Evolutionary conservation across 2,113 vertebrate species (phyloP).

Genomic region (Acanthochromis polyacanthus): DNA sequence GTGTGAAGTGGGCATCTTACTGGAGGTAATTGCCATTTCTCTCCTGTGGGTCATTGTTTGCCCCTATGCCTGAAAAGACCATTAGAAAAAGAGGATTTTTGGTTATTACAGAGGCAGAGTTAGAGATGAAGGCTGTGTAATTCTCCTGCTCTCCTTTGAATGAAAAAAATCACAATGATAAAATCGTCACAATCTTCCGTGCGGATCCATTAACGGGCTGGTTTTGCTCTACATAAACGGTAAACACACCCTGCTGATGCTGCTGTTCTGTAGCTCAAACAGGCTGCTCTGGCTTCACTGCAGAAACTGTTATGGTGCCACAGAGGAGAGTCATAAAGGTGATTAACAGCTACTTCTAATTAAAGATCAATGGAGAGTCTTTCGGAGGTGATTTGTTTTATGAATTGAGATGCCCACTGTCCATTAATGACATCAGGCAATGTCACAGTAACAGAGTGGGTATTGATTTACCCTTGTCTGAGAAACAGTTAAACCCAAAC

Average conservation of each 20-base stretch:
- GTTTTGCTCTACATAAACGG: slow-evolving; percentile 41
- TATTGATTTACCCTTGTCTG: slow-evolving; percentile 78
- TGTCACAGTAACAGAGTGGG: slow-evolving; percentile 76
- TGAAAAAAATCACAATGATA: slow-evolving; percentile 19
- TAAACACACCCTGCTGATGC: slow-evolving; percentile 63
- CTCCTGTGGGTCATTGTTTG: slow-evolving; percentile 75
- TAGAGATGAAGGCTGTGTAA: neutral
- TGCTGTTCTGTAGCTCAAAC: slow-evolving; percentile 50
- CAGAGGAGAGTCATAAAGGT: slow-evolving; percentile 76
- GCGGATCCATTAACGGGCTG: slow-evolving; percentile 31
- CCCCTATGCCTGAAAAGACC: slow-evolving; percentile 61
- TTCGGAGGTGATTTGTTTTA: slow-evolving; percentile 88
- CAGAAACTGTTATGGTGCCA: slow-evolving; percentile 69
- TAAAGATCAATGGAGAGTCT: slow-evolving; percentile 87
- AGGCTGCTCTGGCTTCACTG: slow-evolving; percentile 53
- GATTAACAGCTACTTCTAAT: slow-evolving; percentile 85
- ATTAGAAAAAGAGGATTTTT: slow-evolving; percentile 37
- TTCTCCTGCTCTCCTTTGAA: neutral
- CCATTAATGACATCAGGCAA: slow-evolving; percentile 84
- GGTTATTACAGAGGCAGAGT: slow-evolving; percentile 15
- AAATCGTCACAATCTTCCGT: slow-evolving; percentile 33
- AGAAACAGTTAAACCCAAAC: slow-evolving; percentile 72
- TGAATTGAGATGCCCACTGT: slow-evolving; percentile 85
- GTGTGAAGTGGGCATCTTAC: slow-evolving; percentile 76
- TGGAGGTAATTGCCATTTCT: slow-evolving; percentile 73